A percentile compares a stretch with the other conserved stretches of the same genome.
Evolutionary conservation across 2,797 vertebrate species (phyloP).

Genomic region (Adelosebastes latens): DNA sequence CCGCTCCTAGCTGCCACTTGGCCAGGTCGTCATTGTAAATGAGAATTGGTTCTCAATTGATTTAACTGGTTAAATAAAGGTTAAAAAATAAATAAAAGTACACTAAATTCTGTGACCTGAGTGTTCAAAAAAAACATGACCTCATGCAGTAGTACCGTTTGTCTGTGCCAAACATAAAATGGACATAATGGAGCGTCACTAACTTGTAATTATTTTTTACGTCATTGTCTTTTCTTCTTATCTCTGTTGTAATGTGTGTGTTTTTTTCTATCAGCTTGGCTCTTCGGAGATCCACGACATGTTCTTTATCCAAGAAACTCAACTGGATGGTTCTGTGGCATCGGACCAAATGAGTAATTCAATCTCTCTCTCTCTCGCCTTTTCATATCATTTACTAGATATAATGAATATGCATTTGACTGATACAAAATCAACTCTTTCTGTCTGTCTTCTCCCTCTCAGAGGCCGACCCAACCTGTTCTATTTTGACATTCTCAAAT

Average conservation of each 20-base stretch:
- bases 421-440: not conserved
- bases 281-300: constrained; percentile 90
- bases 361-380: not conserved
- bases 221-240: not conserved
- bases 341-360: constrained; percentile 81
- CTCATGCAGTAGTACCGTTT: not conserved
- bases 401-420: not conserved
- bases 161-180: not conserved
- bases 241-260: not conserved
- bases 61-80: not conserved
- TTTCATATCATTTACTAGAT: not conserved
- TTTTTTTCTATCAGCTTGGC: constrained; percentile 82
- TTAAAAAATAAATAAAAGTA: not conserved
- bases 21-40: not conserved
- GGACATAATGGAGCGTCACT: not conserved
- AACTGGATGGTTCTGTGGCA: constrained; percentile 89
- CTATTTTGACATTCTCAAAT: constrained; percentile 88
- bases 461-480: constrained; percentile 84
- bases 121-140: not conserved
- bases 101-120: not conserved
- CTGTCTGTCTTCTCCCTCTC: not conserved
- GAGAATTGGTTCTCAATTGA: not conserved
- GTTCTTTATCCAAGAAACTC: constrained; percentile 91
- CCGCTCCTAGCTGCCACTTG: not conserved
- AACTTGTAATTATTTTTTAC: not conserved